Conservation (phyloP, 2,797 vertebrate species). For the Mergus octosetaceus region DNA sequence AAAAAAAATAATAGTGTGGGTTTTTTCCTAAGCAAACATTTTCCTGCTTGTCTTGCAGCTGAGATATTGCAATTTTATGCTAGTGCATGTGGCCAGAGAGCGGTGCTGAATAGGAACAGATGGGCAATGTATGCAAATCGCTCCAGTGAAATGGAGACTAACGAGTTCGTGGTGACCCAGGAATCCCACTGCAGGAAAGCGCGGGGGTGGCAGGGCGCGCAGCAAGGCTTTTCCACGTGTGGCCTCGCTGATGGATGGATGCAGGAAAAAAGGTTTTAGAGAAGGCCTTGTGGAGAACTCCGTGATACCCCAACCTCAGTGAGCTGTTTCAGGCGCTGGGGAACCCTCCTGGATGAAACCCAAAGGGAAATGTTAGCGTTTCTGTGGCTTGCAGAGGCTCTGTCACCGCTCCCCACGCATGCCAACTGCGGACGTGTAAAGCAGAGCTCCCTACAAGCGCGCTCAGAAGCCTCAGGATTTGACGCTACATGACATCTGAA, state of each 20-base stretch:
- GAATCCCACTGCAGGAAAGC: background rate
- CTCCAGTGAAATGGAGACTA: background rate
- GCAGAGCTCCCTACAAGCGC: background rate
- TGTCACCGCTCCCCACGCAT: background rate
- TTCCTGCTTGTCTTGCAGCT: slow-evolving; percentile 7
- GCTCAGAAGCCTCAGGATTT: background rate
- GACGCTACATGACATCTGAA: fast-evolving
- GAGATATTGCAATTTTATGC: background rate
- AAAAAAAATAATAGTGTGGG: background rate
- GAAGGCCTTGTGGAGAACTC: background rate
- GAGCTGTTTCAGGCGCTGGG: background rate
- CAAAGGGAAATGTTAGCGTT: background rate
- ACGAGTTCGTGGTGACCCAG: background rate
- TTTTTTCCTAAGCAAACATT: background rate
- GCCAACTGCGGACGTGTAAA: background rate
- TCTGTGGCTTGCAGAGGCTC: background rate
- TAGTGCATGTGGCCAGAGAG: background rate
- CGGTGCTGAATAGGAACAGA: background rate
- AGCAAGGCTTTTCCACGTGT: fast-evolving
- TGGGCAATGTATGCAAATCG: slow-evolving; percentile 17
- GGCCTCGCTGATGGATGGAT: background rate
- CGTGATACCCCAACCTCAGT: fast-evolving
- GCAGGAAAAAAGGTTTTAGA: fast-evolving
- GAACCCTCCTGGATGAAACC: background rate
- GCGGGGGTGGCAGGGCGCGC: background rate